phyloP scores from a whole-genome alignment of 2,888 invertebrate genomes.

The Nymphalis c-album region DNA sequence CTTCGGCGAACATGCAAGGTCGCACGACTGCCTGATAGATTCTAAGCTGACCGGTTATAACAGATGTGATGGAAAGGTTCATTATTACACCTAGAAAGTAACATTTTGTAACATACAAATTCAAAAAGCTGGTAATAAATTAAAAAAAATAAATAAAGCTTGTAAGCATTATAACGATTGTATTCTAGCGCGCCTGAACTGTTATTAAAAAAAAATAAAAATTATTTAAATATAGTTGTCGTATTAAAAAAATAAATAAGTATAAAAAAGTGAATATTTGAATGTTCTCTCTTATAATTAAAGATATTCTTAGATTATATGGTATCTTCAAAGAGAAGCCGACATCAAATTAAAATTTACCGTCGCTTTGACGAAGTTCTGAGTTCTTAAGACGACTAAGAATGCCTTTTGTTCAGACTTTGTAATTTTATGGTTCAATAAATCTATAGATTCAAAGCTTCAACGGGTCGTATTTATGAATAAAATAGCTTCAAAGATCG shows the following conservation, averaged over 20 bases:
- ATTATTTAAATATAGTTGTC: no score
- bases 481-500: no score
- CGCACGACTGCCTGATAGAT: conserved; percentile 28
- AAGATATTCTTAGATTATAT: no score
- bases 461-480: no score
- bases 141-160: not conserved
- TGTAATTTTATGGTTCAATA: not conserved
- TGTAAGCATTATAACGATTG: no score
- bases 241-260: no score
- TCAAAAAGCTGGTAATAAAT: not conserved
- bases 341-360: no score
- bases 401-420: not conserved
- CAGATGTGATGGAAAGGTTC: conserved; percentile 27
- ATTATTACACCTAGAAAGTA: conserved; percentile 27
- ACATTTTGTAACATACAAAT: conserved; percentile 10
- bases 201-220: no score
- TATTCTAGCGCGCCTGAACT: no score
- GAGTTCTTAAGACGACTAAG: not conserved
- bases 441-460: no score
- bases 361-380: not conserved
- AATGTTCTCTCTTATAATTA: not conserved
- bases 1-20: conserved; percentile 29
- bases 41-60: conserved; percentile 29
- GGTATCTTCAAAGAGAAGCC: no score
- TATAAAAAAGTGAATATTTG: no score